phyloP scores from a whole-genome alignment of 2,113 vertebrate genomes.

The Aramus guarauna region DNA sequence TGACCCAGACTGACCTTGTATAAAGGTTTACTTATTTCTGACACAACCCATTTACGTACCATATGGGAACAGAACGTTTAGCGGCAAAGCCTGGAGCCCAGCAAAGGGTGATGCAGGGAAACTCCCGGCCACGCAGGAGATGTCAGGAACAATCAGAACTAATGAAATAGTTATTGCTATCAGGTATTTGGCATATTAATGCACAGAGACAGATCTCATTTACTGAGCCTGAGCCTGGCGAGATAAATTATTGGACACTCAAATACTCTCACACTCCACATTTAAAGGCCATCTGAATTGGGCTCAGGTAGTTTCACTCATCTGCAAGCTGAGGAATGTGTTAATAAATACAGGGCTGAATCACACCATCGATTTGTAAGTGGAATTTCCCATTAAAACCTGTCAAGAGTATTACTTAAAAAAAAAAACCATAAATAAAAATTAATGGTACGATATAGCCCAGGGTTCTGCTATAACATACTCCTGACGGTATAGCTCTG shows the following conservation, averaged over 20 bases:
- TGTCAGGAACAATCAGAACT: not conserved
- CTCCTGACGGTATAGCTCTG: not conserved
- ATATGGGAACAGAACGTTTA: not conserved
- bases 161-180: not conserved
- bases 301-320: not conserved
- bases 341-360: not conserved
- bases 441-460: not conserved
- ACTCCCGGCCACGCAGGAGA: not conserved
- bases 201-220: not conserved
- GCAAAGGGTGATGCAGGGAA: not conserved
- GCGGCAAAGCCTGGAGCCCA: not conserved
- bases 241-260: not conserved
- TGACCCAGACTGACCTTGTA: not conserved
- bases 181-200: not conserved
- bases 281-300: not conserved
- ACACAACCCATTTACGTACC: not conserved
- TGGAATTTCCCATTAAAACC: not conserved
- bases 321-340: not conserved
- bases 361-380: not conserved
- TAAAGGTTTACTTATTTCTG: not conserved
- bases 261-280: not conserved
- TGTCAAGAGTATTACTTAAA: not conserved
- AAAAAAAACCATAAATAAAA: not conserved
- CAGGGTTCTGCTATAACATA: not conserved
- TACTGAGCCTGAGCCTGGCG: not conserved